Percentiles rank a stretch among this genome's conserved stretches.
phyloP scores from a whole-genome alignment of 2,888 invertebrate genomes.

The Lepidochitona cinerea region DNA sequence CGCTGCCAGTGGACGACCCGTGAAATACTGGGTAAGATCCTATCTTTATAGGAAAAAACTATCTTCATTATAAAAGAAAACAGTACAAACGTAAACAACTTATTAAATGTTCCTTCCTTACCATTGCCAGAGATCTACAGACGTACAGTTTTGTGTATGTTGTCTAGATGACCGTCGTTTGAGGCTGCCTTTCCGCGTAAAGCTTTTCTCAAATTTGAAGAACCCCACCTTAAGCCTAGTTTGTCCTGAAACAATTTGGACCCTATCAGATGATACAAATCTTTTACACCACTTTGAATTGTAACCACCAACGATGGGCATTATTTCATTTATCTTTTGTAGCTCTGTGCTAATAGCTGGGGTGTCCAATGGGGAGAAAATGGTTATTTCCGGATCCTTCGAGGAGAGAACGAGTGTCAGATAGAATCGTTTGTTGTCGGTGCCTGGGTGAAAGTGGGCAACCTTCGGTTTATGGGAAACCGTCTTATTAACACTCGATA shows the following conservation, averaged over 20 bases:
- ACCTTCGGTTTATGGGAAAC: background rate
- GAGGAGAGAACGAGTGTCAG: constrained; percentile 88
- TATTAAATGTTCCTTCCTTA: too few species aligned
- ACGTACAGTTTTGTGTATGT: too few species aligned
- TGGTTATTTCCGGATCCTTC: constrained; percentile 89
- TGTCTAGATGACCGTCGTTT: too few species aligned
- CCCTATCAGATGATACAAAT: too few species aligned
- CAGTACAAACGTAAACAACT: too few species aligned
- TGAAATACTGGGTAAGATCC: constrained; percentile 54
- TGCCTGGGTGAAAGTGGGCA: constrained; percentile 74
- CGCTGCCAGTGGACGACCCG: constrained; percentile 28
- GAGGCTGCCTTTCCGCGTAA: too few species aligned
- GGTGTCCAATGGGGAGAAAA: constrained; percentile 91
- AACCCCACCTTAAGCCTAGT: too few species aligned
- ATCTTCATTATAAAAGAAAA: background rate
- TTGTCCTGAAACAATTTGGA: too few species aligned
- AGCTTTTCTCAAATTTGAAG: too few species aligned
- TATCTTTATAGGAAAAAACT: background rate
- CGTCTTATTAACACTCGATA: background rate
- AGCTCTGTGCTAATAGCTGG: constrained; percentile 97
- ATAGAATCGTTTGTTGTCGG: constrained; percentile 92
- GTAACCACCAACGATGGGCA: too few species aligned
- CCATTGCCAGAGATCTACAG: too few species aligned
- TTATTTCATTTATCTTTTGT: constrained; percentile 41
- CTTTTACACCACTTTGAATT: too few species aligned